Base-by-base conservation (phyloP, 1,140 invertebrate genomes). In the Palaemon carinicauda region DNA sequence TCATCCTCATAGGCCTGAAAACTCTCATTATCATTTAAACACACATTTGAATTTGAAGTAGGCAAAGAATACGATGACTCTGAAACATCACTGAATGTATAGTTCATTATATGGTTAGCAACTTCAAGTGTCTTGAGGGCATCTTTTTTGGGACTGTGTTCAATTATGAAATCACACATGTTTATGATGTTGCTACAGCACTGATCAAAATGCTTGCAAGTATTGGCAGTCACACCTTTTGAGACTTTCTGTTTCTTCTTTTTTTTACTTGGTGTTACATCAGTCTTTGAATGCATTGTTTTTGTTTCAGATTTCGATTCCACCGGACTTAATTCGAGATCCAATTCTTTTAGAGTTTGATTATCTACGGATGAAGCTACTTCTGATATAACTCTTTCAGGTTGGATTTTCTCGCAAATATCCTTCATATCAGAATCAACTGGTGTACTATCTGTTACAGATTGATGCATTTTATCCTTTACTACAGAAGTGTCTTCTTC, bases 91-190 rank as follows among this genome's bases (percentile, higher is more conserved):
- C 24, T 79, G 1, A 85, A 71, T n/a, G 29, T 52, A n/a, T 41
- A 79, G 14, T 29, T 71, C 15, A 85, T 71, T 33, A 85, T 85
- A 1, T 52, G 54, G 17, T 75, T 79, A 3, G 83, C 83, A 33
- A 85, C 41, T 33, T 78, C 50, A 5, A 85, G 31, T 9, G 75
- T 79, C 27, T 69, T 71, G 4, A 85, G 75, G 12, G 83, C 83
- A 0, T 85, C 83, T 51, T 79, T 80, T 56, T 78, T 85, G 27
- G 83, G 75, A 15, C 75, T 73, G 77, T 85, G 54, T 27, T 85
- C 56, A 24, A 80, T 85, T 21, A 85, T 85, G n/a, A 85, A 85
- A 17, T 85, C 83, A 53, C 83, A 85, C 60, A 79, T 79, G 77
- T 65, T 53, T 24, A 85, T 79, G 50, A 85, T 85, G 12, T 21